Evolutionary conservation across 1,140 invertebrate genomes (phyloP).

Genomic region (Microplitis demolitor): DNA sequence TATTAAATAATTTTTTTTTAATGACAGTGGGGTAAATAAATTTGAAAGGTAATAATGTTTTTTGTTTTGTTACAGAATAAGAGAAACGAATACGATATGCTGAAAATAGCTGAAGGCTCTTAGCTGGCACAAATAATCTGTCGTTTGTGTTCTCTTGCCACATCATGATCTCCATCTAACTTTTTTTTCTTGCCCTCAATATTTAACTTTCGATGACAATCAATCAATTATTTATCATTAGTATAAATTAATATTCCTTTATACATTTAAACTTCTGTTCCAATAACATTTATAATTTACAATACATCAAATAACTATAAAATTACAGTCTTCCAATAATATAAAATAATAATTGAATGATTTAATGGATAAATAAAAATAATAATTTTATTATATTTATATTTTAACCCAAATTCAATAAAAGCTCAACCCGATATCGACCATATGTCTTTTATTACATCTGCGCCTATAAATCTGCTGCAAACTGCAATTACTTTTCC

Average conservation of each 20-base stretch:
- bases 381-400: no score
- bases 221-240: not conserved
- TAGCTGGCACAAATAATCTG: conserved; percentile 53
- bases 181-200: conserved; percentile 4
- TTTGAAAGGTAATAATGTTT: conserved; percentile 40
- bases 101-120: conserved; percentile 59
- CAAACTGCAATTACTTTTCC: not conserved
- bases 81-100: conserved; percentile 41
- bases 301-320: no score
- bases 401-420: no score
- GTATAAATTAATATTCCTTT: no score
- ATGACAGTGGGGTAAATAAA: conserved; percentile 58
- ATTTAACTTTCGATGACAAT: not conserved
- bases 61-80: not conserved
- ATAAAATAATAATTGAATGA: no score
- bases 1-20: conserved; percentile 21
- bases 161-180: conserved; percentile 17
- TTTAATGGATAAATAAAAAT: no score
- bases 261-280: no score
- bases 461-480: not conserved
- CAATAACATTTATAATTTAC: no score
- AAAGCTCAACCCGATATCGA: no score
- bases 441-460: not conserved
- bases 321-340: no score
- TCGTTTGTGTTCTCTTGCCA: conserved; percentile 13